These are phyloP conservation scores for Lycaon pictus DNA, from an alignment of 2,113 vertebrate genomes.

Conservation along the genomic window DNA sequence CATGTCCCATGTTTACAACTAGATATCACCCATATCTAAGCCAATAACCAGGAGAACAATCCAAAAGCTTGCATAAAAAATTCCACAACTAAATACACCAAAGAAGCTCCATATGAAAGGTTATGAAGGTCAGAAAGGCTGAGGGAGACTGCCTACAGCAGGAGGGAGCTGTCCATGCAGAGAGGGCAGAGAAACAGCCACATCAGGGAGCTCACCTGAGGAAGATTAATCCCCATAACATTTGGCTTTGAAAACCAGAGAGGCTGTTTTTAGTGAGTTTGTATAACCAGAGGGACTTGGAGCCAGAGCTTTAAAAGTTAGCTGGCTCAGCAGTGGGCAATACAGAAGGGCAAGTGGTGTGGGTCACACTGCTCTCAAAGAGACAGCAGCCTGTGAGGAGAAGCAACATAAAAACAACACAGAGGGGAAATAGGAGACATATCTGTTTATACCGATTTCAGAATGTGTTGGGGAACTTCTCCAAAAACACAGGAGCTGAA, in stretches of 20 bases:
- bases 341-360: not conserved
- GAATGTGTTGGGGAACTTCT: not conserved
- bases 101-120: not conserved
- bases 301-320: not conserved
- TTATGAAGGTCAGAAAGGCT: not conserved
- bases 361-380: not conserved
- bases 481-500: not conserved
- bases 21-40: not conserved
- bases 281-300: not conserved
- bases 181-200: not conserved
- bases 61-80: not conserved
- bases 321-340: not conserved
- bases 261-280: not conserved
- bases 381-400: not conserved
- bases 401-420: not conserved
- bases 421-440: not conserved
- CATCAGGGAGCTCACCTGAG: not conserved
- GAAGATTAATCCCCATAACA: not conserved
- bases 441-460: not conserved
- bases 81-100: not conserved
- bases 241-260: not conserved
- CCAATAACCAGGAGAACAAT: not conserved
- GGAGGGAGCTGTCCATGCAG: not conserved
- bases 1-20: not conserved
- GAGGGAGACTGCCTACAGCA: not conserved